Conservation (phyloP, 1,140 invertebrate species). For the Drosophila sucinea region DNA sequence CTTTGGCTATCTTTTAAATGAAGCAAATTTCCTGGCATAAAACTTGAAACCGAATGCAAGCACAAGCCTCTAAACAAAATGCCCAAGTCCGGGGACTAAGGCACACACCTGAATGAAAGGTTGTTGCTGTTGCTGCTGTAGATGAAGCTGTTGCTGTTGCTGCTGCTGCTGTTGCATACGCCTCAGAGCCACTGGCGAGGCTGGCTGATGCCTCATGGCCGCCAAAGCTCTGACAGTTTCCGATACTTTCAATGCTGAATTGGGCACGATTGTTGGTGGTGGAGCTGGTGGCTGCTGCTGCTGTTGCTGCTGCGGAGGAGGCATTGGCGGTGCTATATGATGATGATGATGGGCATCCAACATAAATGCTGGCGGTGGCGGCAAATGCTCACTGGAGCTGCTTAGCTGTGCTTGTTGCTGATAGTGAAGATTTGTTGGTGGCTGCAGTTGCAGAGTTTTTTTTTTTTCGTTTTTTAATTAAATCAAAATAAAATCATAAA, state of each 20-base stretch:
- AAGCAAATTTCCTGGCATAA: neutral
- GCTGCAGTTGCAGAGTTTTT: slow-evolving; percentile 31
- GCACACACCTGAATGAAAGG: slow-evolving; percentile 73
- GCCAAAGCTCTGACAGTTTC: slow-evolving; percentile 94
- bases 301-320: slow-evolving; percentile 29
- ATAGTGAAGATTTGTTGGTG: slow-evolving; percentile 40
- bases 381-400: slow-evolving; percentile 87
- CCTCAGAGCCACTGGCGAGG: slow-evolving; percentile 90
- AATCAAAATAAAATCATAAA: slow-evolving; percentile 51
- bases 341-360: slow-evolving; percentile 84
- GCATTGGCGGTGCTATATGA: slow-evolving; percentile 14
- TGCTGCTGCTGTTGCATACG: slow-evolving; percentile 68
- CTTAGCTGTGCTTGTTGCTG: slow-evolving; percentile 50
- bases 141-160: slow-evolving; percentile 40
- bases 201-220: slow-evolving; percentile 92
- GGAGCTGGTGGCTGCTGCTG: slow-evolving; percentile 1
- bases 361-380: slow-evolving; percentile 93
- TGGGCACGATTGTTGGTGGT: slow-evolving; percentile 58
- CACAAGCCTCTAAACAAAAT: slow-evolving; percentile 12
- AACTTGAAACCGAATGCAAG: slow-evolving; percentile 6
- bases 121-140: slow-evolving; percentile 45
- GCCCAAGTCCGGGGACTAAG: slow-evolving; percentile 46
- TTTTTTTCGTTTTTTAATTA: slow-evolving; percentile 58
- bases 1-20: neutral
- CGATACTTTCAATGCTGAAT: slow-evolving; percentile 87